A percentile compares a stretch with the other conserved stretches of the same genome.
Conservation (phyloP, 2,888 invertebrate species). For the Argyresthia goedartella region DNA sequence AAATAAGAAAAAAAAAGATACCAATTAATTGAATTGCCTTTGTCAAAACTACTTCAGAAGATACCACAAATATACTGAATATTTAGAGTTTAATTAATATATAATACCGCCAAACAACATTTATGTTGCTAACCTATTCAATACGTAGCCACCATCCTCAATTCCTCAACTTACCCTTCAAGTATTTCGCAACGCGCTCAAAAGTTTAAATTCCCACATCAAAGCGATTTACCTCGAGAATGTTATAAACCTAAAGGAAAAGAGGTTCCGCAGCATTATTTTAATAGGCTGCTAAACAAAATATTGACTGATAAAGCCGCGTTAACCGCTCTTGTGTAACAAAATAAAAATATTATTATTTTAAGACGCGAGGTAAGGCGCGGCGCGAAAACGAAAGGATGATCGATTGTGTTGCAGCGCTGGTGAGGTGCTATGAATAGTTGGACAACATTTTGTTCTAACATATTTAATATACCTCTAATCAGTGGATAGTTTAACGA, state of each 20-base stretch:
- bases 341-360: conserved; percentile 4
- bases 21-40: too few relatives aligned
- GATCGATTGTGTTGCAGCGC: not conserved
- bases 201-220: conserved; percentile 5
- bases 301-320: conserved; percentile 9
- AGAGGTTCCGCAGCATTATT: conserved; percentile 4
- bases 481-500: too few relatives aligned
- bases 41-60: too few relatives aligned
- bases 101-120: too few relatives aligned
- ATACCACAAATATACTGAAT: too few relatives aligned
- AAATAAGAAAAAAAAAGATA: too few relatives aligned
- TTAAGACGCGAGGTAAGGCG: not conserved
- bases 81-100: too few relatives aligned
- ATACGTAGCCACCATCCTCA: not conserved
- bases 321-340: not conserved
- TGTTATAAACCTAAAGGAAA: not conserved
- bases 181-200: not conserved
- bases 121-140: not conserved
- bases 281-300: conserved; percentile 10
- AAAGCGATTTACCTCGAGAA: not conserved
- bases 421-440: too few relatives aligned
- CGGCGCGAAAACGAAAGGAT: not conserved
- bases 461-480: too few relatives aligned
- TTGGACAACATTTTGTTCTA: too few relatives aligned
- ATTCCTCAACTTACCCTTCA: not conserved